Conservation (phyloP, 2,888 invertebrate species). For the Lasioglossum leucozonium region DNA sequence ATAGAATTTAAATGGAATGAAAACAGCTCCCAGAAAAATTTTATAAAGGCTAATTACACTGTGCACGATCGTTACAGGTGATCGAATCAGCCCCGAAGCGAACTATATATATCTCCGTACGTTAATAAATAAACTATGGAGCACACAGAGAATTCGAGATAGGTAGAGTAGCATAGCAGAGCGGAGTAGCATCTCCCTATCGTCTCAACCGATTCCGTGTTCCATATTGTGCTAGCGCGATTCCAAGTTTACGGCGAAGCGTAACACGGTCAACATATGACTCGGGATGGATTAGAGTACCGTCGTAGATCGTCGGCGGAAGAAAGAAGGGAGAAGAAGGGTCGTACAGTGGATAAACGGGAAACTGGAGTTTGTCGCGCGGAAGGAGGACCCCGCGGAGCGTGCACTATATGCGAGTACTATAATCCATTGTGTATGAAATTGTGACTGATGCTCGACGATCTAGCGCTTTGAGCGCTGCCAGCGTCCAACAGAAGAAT, state of each 20-base stretch:
- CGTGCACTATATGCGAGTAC: slow-evolving; percentile 11
- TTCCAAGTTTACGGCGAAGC: slow-evolving; percentile 31
- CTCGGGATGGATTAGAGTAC: slow-evolving; percentile 29
- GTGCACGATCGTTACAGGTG: not conserved
- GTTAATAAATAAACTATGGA: not conserved
- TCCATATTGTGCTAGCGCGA: slow-evolving; percentile 18
- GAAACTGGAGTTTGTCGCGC: slow-evolving; percentile 29
- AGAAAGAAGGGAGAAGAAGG: not conserved
- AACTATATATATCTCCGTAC: not conserved
- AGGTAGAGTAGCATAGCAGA: too few species aligned
- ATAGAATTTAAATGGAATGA: too few species aligned
- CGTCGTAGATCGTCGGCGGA: slow-evolving; percentile 3
- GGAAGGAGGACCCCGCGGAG: slow-evolving; percentile 17
- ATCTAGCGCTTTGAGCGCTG: not conserved
- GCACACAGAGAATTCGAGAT: not conserved
- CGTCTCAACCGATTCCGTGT: not conserved
- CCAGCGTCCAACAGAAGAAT: not conserved
- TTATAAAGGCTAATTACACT: too few species aligned
- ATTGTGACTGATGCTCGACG: not conserved
- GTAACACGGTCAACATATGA: slow-evolving; percentile 33
- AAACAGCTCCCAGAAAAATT: too few species aligned
- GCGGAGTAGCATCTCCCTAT: not conserved
- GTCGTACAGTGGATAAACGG: slow-evolving; percentile 18
- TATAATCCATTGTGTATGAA: slow-evolving; percentile 15
- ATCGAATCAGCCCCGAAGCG: not conserved